phyloP scores from a whole-genome alignment of 2,888 invertebrate species.

The Pteria penguin region DNA sequence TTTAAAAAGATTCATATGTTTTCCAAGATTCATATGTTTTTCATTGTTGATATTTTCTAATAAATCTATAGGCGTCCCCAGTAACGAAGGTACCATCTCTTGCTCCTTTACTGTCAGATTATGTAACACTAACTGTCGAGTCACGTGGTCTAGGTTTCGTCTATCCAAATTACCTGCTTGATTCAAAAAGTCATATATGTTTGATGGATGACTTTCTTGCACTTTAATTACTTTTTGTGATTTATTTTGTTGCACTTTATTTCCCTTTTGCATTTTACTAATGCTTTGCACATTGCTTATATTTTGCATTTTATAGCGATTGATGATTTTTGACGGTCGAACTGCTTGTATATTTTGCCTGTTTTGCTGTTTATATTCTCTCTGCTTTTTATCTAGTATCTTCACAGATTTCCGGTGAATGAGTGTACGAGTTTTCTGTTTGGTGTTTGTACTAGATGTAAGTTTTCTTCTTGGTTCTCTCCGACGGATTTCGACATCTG shows the following conservation, averaged over 20 bases:
- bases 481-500: conserved; percentile 25
- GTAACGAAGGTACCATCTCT: background rate
- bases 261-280: no score
- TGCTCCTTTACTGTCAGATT: background rate
- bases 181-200: no score
- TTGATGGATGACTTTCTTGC: no score
- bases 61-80: background rate
- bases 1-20: no score
- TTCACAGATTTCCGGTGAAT: no score
- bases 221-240: no score
- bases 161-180: no score
- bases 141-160: background rate
- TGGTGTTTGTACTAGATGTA: background rate
- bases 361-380: background rate
- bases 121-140: no score
- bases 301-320: background rate
- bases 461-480: background rate
- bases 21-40: background rate
- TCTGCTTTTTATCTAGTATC: background rate
- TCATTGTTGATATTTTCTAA: background rate
- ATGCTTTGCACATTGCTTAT: background rate
- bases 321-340: background rate
- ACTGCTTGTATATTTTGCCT: background rate
- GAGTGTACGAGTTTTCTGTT: background rate
- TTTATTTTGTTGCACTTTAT: background rate